Evolutionary conservation across 2,888 invertebrate species (phyloP), one percentile per base, ranked within the genome.

Genomic region (Drosophila mayaguana): DNA sequence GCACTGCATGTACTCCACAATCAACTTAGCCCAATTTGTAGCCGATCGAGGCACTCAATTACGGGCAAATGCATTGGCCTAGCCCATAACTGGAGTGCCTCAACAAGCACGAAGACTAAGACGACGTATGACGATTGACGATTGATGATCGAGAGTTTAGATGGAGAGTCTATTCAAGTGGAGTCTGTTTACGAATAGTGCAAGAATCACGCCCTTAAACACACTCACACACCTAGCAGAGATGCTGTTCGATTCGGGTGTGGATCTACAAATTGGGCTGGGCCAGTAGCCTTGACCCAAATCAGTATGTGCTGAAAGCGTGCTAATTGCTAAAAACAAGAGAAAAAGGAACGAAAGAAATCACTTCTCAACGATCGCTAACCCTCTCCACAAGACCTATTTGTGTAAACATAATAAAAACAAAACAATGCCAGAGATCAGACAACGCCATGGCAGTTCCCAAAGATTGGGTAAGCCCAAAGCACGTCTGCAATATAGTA

Each of bases 231-330:
- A 55, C 63, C 46, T 40, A 40, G 2, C 48, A 43, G 36, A 46
- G 38, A 50, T 53, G 61, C 42, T 74, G 53, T 22, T 75, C 25
- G 64, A 45, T 20, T 32, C 48, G 64, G 64, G 54, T 54, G 54
- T 73, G 61, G 40, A 5, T 42, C 16, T 43, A 22, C 32, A 51
- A 53, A 51, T 53, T 64, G 76, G 78, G 69, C 50, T 71, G 66
- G 59, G 61, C 79, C 45, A 74, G 55, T 79, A 83, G 89, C 84
- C 84, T 84, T 84, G 84, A 89, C 89, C 89, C 84, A 79, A 87
- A 72, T 80, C 48, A 8, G 72, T 64, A 61, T 75, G 80, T 61
- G 46, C 71, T 71, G 78, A 85, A 83, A 78, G 75, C 73, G 86
- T 78, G 87, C 84, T 87, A 89, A 84, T 87, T 89, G 87, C 86